Conservation (phyloP, 2,797 vertebrate species). For the Chloroceryle inda region DNA sequence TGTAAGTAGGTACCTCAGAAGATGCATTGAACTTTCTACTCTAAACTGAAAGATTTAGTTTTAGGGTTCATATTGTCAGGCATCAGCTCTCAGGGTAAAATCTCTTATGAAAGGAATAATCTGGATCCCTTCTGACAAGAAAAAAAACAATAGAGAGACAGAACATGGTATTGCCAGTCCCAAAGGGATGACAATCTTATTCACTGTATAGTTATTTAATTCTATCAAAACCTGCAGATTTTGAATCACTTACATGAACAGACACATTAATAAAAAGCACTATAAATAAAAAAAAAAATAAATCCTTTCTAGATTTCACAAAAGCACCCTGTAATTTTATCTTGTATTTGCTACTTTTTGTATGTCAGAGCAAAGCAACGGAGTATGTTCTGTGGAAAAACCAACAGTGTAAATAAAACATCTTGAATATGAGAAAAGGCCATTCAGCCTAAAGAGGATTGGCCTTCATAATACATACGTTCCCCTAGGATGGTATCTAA, state of each 20-base stretch:
- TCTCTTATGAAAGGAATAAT: not conserved
- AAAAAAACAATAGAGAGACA: not conserved
- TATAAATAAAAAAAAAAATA: not conserved
- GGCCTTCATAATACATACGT: not conserved
- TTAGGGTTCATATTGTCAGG: not conserved
- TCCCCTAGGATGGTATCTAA: slow-evolving; percentile 10
- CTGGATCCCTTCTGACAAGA: not conserved
- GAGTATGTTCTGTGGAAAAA: not conserved
- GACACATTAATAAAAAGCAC: not conserved
- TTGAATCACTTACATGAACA: not conserved
- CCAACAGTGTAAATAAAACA: slow-evolving; percentile 4
- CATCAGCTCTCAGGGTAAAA: not conserved
- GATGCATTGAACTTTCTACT: not conserved
- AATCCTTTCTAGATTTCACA: not conserved
- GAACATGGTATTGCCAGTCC: not conserved
- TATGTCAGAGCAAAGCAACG: not conserved
- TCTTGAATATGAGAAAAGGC: slow-evolving; percentile 29
- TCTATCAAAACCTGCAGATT: not conserved
- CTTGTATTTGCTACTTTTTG: not conserved
- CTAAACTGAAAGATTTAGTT: not conserved
- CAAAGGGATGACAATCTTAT: not conserved
- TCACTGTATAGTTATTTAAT: not conserved
- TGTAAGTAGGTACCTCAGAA: not conserved
- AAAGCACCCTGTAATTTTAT: not conserved
- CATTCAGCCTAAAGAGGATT: not conserved